Percentiles rank a stretch among this genome's conserved stretches.
Evolutionary conservation across 2,113 vertebrate species (phyloP).

Genomic region (Sylvietta virens): DNA sequence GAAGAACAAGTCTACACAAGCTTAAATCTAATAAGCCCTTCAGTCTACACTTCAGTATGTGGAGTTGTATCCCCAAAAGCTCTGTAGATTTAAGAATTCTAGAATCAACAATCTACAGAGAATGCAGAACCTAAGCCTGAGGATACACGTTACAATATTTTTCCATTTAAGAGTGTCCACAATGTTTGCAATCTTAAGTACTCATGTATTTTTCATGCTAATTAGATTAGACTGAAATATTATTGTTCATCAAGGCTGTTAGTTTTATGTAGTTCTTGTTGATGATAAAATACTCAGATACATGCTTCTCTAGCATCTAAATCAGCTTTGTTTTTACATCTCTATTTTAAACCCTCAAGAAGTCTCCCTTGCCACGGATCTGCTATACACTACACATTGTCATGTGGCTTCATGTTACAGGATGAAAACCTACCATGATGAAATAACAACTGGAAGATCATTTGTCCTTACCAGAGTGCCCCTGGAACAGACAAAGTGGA

Average conservation of each 20-base stretch:
- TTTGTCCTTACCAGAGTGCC: slow-evolving; percentile 76
- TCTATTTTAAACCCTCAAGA: background rate
- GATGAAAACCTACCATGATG: background rate
- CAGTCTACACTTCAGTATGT: background rate
- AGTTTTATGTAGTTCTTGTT: background rate
- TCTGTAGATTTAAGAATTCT: background rate
- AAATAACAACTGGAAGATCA: background rate
- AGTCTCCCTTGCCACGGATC: background rate
- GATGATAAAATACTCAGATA: background rate
- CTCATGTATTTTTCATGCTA: background rate
- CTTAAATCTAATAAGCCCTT: background rate
- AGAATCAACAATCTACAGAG: background rate
- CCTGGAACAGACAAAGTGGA: slow-evolving; percentile 85
- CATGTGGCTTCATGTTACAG: background rate
- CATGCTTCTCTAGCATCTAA: background rate
- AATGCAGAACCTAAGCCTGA: background rate
- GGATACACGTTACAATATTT: background rate
- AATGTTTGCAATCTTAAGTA: background rate
- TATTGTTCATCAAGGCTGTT: background rate
- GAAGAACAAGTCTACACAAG: background rate
- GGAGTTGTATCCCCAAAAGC: background rate
- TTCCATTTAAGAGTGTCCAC: background rate
- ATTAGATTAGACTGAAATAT: background rate
- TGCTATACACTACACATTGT: background rate
- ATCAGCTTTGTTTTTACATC: background rate